Percentiles rank a stretch among this genome's conserved stretches.
Evolutionary conservation across 2,113 vertebrate species (phyloP).

Genomic region (Orthonyx spaldingii): DNA sequence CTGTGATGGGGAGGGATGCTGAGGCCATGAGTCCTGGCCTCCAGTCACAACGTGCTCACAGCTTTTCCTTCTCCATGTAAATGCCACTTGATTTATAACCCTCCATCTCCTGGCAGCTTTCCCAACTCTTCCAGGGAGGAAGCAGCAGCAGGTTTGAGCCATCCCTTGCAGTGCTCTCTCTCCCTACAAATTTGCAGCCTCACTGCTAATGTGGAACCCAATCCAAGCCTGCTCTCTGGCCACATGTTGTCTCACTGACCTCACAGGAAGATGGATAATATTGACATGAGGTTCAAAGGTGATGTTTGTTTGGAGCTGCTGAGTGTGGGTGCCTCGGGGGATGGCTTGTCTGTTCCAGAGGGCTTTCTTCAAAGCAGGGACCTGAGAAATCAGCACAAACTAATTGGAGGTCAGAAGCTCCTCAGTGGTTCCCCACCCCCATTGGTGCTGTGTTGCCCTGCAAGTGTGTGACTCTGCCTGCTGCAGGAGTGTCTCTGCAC

Average conservation of each 20-base stretch:
- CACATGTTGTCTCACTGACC: slow-evolving; percentile 29
- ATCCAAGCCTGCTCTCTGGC: neutral
- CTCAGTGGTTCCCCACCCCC: neutral
- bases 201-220: neutral
- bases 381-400: neutral
- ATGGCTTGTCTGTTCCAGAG: neutral
- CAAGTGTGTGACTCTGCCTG: neutral
- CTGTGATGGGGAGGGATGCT: neutral
- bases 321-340: neutral
- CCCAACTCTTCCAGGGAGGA: neutral
- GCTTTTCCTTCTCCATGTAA: neutral
- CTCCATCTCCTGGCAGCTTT: neutral
- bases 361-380: neutral
- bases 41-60: neutral
- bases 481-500: fast-evolving
- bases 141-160: neutral
- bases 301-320: neutral
- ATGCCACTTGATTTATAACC: neutral
- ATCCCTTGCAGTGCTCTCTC: neutral
- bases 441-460: neutral
- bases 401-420: neutral
- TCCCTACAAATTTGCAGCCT: neutral
- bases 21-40: neutral
- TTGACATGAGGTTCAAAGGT: slow-evolving; percentile 40
- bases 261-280: neutral